A percentile compares a stretch with the other conserved stretches of the same genome.
Evolutionary conservation across 2,888 invertebrate genomes (phyloP).

Genomic region (Emmelina monodactyla): DNA sequence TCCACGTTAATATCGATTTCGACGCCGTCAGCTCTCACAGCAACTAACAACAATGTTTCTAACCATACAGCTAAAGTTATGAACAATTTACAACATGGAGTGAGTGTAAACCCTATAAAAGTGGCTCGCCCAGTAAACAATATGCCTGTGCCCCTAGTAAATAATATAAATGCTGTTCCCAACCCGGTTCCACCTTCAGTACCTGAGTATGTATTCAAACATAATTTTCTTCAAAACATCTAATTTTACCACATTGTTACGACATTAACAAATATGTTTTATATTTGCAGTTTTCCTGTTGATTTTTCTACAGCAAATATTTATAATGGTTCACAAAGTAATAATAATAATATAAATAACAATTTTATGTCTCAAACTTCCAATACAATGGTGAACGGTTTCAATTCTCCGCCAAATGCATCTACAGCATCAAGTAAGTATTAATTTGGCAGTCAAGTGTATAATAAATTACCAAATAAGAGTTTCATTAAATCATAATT

Average conservation of each 20-base stretch:
- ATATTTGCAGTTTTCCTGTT: conserved; percentile 68
- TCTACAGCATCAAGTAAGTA: conserved; percentile 35
- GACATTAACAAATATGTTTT: not conserved
- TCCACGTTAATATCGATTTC: conserved; percentile 49
- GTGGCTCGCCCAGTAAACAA: conserved; percentile 41
- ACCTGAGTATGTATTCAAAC: conserved; percentile 16
- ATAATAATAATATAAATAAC: conserved; percentile 43
- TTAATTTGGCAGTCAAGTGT: not conserved
- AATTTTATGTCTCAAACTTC: conserved; percentile 40
- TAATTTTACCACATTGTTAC: not conserved
- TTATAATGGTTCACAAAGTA: conserved; percentile 69
- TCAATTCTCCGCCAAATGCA: conserved; percentile 24
- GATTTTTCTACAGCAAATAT: conserved; percentile 77
- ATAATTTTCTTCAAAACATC: too few species aligned
- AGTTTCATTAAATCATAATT: not conserved
- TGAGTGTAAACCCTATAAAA: conserved; percentile 35
- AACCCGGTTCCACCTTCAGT: conserved; percentile 17
- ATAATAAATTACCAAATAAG: not conserved
- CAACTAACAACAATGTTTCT: conserved; percentile 31
- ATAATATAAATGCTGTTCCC: conserved; percentile 20
- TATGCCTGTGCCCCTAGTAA: conserved; percentile 29
- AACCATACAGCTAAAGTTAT: conserved; percentile 36
- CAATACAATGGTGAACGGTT: conserved; percentile 34
- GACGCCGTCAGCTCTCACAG: conserved; percentile 31
- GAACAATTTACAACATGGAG: conserved; percentile 29